Conservation (phyloP, 2,113 vertebrate genomes). For the Melanostigma gelatinosum region DNA sequence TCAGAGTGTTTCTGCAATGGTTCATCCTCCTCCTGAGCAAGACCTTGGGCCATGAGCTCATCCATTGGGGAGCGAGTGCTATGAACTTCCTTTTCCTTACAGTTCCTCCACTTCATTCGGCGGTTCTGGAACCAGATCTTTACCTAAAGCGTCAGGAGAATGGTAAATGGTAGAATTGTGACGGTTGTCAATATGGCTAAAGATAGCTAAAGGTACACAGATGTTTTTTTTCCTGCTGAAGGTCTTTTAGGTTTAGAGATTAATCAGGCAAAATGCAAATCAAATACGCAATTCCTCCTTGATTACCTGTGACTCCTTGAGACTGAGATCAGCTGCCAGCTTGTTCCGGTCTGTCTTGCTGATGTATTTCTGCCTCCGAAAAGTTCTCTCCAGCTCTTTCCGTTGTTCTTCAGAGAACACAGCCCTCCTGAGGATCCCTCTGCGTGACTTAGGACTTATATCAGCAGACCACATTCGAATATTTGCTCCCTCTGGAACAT, state of each 20-base stretch:
- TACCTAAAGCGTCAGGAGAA: slow-evolving; percentile 83
- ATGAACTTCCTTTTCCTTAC: slow-evolving; percentile 92
- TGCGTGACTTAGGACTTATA: slow-evolving; percentile 86
- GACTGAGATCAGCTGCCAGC: slow-evolving; percentile 89
- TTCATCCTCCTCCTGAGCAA: slow-evolving; percentile 64
- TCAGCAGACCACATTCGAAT: slow-evolving; percentile 87
- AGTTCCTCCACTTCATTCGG: slow-evolving; percentile 99
- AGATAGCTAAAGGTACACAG: neutral
- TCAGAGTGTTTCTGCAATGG: slow-evolving; percentile 34
- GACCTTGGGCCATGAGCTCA: slow-evolving; percentile 74
- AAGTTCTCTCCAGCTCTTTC: slow-evolving; percentile 95
- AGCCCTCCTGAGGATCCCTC: slow-evolving; percentile 94
- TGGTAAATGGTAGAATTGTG: neutral
- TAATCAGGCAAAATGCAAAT: neutral
- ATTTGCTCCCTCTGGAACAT: slow-evolving; percentile 84
- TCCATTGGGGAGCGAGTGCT: slow-evolving; percentile 74
- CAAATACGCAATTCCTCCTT: neutral
- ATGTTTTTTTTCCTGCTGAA: neutral
- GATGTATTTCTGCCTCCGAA: slow-evolving; percentile 97
- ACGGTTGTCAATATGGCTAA: neutral
- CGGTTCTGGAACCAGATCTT: slow-evolving; percentile 99
- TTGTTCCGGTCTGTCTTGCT: slow-evolving; percentile 96
- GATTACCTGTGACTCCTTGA: slow-evolving; percentile 96
- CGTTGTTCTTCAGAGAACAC: slow-evolving; percentile 98
- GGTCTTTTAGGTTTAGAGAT: slow-evolving; percentile 7